Evolutionary conservation across 2,797 vertebrate genomes (phyloP).

Genomic region (Rhadinocentrus ornatus): DNA sequence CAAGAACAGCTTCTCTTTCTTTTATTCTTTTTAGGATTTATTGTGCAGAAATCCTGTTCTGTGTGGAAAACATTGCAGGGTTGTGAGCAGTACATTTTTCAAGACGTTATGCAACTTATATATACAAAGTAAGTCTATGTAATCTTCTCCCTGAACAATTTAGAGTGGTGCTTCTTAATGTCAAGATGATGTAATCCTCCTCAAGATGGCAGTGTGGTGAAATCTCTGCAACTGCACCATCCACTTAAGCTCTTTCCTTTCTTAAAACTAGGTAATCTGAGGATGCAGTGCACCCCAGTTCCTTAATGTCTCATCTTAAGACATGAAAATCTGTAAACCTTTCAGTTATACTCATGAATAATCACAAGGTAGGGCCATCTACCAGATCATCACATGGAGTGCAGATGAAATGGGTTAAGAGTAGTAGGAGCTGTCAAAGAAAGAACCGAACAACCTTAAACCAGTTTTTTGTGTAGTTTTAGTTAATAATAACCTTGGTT

Average conservation of each 20-base stretch:
- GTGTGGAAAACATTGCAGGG: slow-evolving; percentile 26
- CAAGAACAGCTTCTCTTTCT: slow-evolving; percentile 7
- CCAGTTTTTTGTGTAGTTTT: background rate
- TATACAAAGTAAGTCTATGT: slow-evolving; percentile 50
- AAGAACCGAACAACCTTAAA: slow-evolving; percentile 9
- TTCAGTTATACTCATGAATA: slow-evolving; percentile 20
- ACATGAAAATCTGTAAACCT: slow-evolving; percentile 40
- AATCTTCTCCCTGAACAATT: slow-evolving; percentile 46
- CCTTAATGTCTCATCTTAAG: slow-evolving; percentile 29
- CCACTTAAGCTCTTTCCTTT: slow-evolving; percentile 13
- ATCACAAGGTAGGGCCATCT: slow-evolving; percentile 24
- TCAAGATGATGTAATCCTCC: slow-evolving; percentile 62
- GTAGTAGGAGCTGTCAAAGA: slow-evolving; percentile 15
- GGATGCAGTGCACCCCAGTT: slow-evolving; percentile 32
- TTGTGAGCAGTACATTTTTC: slow-evolving; percentile 40
- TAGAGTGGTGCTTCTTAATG: slow-evolving; percentile 40
- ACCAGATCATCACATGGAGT: slow-evolving; percentile 21
- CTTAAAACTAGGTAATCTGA: slow-evolving; percentile 31
- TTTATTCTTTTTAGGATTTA: slow-evolving; percentile 20
- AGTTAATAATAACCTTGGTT: slow-evolving; percentile 80
- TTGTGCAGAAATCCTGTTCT: slow-evolving; percentile 24
- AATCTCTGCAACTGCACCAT: slow-evolving; percentile 30
- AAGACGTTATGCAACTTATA: slow-evolving; percentile 49
- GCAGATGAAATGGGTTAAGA: slow-evolving; percentile 31
- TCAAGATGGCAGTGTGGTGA: slow-evolving; percentile 75